Base-by-base conservation (phyloP, 2,113 vertebrate species). In the Sander lucioperca region DNA sequence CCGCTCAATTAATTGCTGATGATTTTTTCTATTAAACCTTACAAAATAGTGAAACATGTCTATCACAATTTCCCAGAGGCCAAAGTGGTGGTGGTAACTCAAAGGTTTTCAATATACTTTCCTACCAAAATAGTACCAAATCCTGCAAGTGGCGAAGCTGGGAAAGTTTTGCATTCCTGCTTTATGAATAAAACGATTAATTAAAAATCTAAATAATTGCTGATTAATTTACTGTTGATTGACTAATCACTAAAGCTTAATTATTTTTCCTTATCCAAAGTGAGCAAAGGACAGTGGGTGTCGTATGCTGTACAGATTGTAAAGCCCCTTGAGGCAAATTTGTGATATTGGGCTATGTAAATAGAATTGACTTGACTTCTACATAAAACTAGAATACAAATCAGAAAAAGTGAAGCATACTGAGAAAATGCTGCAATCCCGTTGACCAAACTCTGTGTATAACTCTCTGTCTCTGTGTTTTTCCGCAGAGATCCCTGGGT, bases 401-500 rank as follows among this genome's bases (percentile, higher is more conserved):
- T 36, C 12, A 61, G 80, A 43, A 47, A 45, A 61, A 51, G 14
- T 39, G 6, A 77, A 45, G n/a, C 7, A 25, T 19, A 19, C 36
- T 36, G 25, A 63, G 10, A 43, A 51, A 66, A 27, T 48, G 18
- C 36, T 67, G 43, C 21, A 59, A 39, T 56, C 33, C 10, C 30
- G 5, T 19, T 18, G 30, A 19, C 12, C 61, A 50, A 54, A n/a
- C 1, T 74, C 59, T 69, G 4, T 66, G 21, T 68, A 1, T 33
- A 13, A 61, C 18, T 82, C 0, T 33, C 21, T 43, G 3, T 53
- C 8, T 82, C 25, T 51, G 11, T 80, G 51, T 86, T 30, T 71
- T 58, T 80, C 53, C 72, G 75, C 95, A 99, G 98, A 99, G 95
- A 97, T 98, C 85, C 97, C 98, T 0, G 92, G 94, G 72, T 99